Evolutionary conservation across 2,888 invertebrate species (phyloP), one percentile per base, ranked within the genome.

Genomic region (Sinohyriopsis cumingii): DNA sequence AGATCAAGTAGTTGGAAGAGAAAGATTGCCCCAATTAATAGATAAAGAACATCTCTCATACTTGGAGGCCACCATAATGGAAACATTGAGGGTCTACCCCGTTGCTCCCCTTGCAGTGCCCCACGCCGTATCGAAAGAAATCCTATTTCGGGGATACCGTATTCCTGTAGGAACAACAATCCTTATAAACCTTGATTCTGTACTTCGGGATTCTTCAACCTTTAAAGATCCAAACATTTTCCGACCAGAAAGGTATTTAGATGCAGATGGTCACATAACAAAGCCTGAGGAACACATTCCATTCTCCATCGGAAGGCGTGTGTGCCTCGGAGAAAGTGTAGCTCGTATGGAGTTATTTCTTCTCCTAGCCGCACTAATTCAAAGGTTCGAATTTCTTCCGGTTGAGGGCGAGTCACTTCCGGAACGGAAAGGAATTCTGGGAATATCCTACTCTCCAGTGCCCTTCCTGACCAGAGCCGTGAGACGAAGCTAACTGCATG

Each of bases 1-100:
- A 24, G 69, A 78, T 33, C 75, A 80, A 7, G 87, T 91, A 62
- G 87, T 91, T 64, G 89, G 89, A 62, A 60, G 57, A 12, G 67
- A 72, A 18, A 73, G 81, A 4, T 67, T 73, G 12, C 83, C 84
- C 1, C 67, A 72, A 20, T 65, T 80, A 45, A 62, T 55, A 7
- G 82, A 86, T 68, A 77, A 74, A 60, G 33, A 72, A 5, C 53
- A 75, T 19, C 57, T 84, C 59, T 75, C 78, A 4, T 82, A 83
- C 67, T 72, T 82, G 53, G 83, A 86, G 60, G 87, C 88, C 18
- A 79, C 80, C 19, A 73, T 88, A 45, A 67, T 81, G 61, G 88
- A 88, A 73, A 73, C 78, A 0, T 76, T 80, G 56, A 67, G 88
- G 45, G 65, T 78, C 12, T 81, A 82, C 5, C 75, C 76, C 55